Evolutionary conservation across 53 echinoderm and acorn worm genomes (phyloP).

Genomic region (Echinometra lucunter): DNA sequence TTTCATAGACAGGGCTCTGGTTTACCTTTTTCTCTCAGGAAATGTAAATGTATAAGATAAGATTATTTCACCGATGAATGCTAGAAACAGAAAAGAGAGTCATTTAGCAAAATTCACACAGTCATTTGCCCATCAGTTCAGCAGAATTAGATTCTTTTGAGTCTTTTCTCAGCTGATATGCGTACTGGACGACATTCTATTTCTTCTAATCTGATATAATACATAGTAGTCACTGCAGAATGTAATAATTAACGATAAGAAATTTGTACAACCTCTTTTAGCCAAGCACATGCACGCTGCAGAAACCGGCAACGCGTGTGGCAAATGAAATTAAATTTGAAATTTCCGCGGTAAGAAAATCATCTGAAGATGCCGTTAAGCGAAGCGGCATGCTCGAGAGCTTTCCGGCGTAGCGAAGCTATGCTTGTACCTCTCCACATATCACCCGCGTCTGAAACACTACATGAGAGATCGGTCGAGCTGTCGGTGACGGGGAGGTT

Average conservation of each 20-base stretch:
- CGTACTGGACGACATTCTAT: background rate
- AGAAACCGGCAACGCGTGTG: background rate
- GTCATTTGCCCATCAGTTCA: background rate
- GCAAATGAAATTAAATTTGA: background rate
- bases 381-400: conserved; percentile 95
- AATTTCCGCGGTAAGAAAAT: conserved; percentile 39
- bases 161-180: conserved; percentile 16
- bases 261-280: conserved; percentile 50
- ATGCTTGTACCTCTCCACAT: conserved; percentile 99
- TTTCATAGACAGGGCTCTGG: no score
- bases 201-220: conserved; percentile 38
- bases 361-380: conserved; percentile 98
- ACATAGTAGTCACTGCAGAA: conserved; percentile 42
- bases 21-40: background rate
- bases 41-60: background rate
- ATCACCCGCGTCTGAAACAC: conserved; percentile 79
- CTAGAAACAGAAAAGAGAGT: background rate
- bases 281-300: background rate
- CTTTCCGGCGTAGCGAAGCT: conserved; percentile 93
- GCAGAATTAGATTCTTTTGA: background rate
- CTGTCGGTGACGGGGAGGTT: conserved; percentile 78
- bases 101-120: conserved; percentile 10
- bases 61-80: background rate
- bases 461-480: conserved; percentile 88
- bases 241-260: conserved; percentile 36